A percentile compares a stretch with the other conserved stretches of the same genome.
phyloP scores from a whole-genome alignment of 1,140 invertebrate species.

The Proctacanthus coquilletti region DNA sequence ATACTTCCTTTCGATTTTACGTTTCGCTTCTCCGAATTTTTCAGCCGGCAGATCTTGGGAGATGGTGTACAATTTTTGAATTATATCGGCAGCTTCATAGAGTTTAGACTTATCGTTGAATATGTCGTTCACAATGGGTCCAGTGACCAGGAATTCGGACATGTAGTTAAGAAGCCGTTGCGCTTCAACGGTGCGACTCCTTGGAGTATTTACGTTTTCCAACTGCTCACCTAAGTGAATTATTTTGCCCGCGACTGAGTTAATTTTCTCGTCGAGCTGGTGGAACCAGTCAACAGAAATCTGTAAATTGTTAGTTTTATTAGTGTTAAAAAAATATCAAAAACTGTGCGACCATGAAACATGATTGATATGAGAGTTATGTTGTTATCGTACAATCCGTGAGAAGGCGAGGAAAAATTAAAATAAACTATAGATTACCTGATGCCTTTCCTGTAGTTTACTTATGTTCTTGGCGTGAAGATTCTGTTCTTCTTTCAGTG shows the following conservation, averaged over 20 bases:
- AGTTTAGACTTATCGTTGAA: conserved; percentile 79
- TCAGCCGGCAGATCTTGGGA: conserved; percentile 81
- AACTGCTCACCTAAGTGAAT: conserved; percentile 94
- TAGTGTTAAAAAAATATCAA: conserved; percentile 9
- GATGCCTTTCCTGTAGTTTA: conserved; percentile 73
- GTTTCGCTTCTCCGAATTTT: conserved; percentile 78
- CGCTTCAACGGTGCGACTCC: conserved; percentile 86
- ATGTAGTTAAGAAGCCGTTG: conserved; percentile 88
- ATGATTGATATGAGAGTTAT: too few relatives aligned
- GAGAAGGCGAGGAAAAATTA: not conserved
- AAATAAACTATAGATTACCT: conserved; percentile 7
- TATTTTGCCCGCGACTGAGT: conserved; percentile 92
- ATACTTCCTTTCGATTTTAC: conserved; percentile 86
- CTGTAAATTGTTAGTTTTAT: conserved; percentile 30
- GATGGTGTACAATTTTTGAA: conserved; percentile 92
- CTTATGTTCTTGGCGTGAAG: conserved; percentile 64
- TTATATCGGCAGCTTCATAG: conserved; percentile 94
- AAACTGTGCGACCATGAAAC: too few relatives aligned
- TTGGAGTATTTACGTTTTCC: conserved; percentile 89
- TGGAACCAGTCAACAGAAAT: conserved; percentile 76
- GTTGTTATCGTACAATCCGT: not conserved
- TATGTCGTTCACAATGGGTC: conserved; percentile 67
- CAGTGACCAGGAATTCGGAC: conserved; percentile 79
- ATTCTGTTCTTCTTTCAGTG: conserved; percentile 75
- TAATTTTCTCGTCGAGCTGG: conserved; percentile 89